Evolutionary conservation across 2,888 invertebrate genomes (phyloP).

Genomic region (Drosophila mayaguana): DNA sequence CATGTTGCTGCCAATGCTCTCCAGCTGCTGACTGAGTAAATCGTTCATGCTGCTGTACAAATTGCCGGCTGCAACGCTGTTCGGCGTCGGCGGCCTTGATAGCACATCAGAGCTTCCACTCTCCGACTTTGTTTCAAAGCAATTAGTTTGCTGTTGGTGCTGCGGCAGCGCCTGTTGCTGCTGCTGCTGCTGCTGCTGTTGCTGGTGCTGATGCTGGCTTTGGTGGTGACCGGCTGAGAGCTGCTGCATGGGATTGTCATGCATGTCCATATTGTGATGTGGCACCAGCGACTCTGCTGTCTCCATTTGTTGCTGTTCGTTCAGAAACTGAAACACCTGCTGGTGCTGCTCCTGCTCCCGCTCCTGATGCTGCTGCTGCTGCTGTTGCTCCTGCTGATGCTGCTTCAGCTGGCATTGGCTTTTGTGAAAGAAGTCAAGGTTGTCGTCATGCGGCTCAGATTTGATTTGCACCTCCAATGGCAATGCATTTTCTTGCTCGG

Average conservation of each 20-base stretch:
- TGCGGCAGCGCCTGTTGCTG: neutral
- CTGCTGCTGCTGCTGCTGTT: constrained; percentile 42
- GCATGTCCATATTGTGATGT: constrained; percentile 45
- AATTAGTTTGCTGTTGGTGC: constrained; percentile 83
- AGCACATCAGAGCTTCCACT: constrained; percentile 85
- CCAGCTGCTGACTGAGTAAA: constrained; percentile 83
- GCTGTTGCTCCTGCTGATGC: constrained; percentile 8
- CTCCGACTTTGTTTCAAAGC: constrained; percentile 85
- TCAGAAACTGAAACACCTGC: constrained; percentile 53
- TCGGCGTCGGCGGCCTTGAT: constrained; percentile 85
- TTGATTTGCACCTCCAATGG: constrained; percentile 75
- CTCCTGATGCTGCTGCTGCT: constrained; percentile 26
- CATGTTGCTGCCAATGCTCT: constrained; percentile 84
- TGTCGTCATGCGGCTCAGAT: constrained; percentile 70
- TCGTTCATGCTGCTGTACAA: constrained; percentile 83
- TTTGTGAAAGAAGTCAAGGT: constrained; percentile 34
- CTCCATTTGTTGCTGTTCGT: constrained; percentile 45
- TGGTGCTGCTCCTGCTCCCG: constrained; percentile 21
- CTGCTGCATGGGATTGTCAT: constrained; percentile 15
- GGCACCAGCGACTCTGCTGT: constrained; percentile 23
- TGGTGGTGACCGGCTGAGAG: constrained; percentile 25
- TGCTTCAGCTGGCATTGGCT: constrained; percentile 38
- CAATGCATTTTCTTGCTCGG: constrained; percentile 45
- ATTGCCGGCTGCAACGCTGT: constrained; percentile 71
- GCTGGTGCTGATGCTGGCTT: constrained; percentile 39